Percentiles rank a stretch among this genome's conserved stretches.
Conservation (phyloP, 2,797 vertebrate genomes). For the Scolopax rusticola region DNA sequence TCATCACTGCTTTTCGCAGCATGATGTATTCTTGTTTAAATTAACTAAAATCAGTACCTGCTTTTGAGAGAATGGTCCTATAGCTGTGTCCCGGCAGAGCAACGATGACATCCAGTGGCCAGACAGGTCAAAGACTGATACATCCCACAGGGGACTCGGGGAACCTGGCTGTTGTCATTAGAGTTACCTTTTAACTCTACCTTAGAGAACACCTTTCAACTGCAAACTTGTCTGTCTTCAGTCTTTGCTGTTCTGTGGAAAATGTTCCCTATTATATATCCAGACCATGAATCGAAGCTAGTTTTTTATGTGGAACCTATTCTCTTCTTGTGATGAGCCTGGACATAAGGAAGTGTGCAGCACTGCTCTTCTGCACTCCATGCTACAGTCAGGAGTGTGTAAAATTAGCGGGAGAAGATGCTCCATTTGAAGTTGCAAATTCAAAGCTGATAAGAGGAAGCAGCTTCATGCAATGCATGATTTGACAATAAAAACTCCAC, state of each 20-base stretch:
- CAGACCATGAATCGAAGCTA: background rate
- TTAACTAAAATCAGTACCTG: background rate
- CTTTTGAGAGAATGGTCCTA: background rate
- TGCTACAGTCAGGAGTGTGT: background rate
- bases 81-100: background rate
- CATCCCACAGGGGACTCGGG: background rate
- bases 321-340: background rate
- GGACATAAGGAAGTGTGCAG: background rate
- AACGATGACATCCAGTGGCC: constrained; percentile 67
- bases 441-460: background rate
- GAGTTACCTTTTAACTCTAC: background rate
- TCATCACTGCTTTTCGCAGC: background rate
- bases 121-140: constrained; percentile 21
- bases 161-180: background rate
- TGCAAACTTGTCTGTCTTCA: background rate
- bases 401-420: background rate
- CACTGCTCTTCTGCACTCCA: background rate
- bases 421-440: background rate
- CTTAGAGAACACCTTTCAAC: background rate
- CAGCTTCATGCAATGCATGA: background rate
- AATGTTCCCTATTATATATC: background rate
- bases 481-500: background rate
- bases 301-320: background rate
- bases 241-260: background rate
- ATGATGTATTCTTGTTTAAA: background rate